Percentiles rank a stretch among this genome's conserved stretches.
Evolutionary conservation across 2,797 vertebrate species (phyloP).

Genomic region (Gallirallus australis): DNA sequence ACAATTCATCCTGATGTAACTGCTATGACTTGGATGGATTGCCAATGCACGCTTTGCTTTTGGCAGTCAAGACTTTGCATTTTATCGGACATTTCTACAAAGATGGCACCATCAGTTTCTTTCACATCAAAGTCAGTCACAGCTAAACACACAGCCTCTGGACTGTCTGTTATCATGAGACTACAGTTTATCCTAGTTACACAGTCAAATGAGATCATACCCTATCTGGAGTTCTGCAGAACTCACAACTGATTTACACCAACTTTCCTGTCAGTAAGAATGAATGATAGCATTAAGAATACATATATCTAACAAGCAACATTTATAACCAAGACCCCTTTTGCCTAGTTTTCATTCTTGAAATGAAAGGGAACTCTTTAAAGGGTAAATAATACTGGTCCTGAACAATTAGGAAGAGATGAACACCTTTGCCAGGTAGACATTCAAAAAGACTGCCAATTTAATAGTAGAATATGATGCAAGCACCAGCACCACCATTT

Average conservation of each 20-base stretch:
- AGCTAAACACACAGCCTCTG: not conserved
- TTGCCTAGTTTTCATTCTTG: not conserved
- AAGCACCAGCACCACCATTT: not conserved
- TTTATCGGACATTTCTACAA: not conserved
- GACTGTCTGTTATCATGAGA: not conserved
- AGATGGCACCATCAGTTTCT: not conserved
- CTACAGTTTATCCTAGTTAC: not conserved
- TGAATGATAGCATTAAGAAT: not conserved
- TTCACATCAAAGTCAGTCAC: not conserved
- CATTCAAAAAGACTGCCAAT: not conserved
- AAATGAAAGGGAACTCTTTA: not conserved
- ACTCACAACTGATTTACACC: not conserved
- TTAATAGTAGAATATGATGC: not conserved
- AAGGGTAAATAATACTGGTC: not conserved
- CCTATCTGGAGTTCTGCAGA: not conserved
- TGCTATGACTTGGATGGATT: rapidly evolving
- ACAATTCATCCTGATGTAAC: not conserved
- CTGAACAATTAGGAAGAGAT: not conserved
- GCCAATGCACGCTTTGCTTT: not conserved
- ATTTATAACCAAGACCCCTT: not conserved
- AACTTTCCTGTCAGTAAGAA: not conserved
- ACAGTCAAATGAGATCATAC: not conserved
- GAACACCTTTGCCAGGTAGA: not conserved
- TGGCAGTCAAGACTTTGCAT: not conserved
- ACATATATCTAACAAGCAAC: not conserved